Base-by-base conservation (phyloP, 2,113 vertebrate species). In the Trochalopteron elliotii region DNA sequence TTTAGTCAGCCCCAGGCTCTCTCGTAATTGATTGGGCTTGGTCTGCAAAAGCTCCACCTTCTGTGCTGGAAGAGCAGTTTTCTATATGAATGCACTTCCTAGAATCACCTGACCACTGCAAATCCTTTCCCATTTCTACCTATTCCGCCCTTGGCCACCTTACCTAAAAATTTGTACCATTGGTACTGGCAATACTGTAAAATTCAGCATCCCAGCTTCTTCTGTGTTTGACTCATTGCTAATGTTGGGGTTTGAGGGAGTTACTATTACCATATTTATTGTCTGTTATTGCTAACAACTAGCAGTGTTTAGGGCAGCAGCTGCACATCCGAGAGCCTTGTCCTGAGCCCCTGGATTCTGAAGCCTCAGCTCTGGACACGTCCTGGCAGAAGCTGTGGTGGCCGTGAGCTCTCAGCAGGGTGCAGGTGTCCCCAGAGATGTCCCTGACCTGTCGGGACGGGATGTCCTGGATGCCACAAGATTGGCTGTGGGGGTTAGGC, bases 321-420 rank as follows among this genome's bases (percentile, higher is more conserved):
- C 56, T 50, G 35, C 5, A 1, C 1, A 0, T 57, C 40, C 16
- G 69, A 21, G 9, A 42, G 35, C 75, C 57, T 44, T 1, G 0
- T 37, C 53, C 76, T 23, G 60, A 83, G 35, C 75, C 23, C 42
- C 52, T 20, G 63, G 31, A 31, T 0, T 0, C 12, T 40, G 76
- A 28, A 44, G 3, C 31, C 10, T n/a, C 61, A 45, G 47, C 71
- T 76, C 39, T 39, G 85, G 55, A 7, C 31, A 5, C 7, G 11
- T 40, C 50, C 56, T 47, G 61, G 86, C 21, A 76, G 61, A 21
- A 63, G 28, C 56, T 0, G 0, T 33, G 75, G 49, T 71, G 56
- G 28, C 79, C 9, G 1, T 40, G 53, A 45, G 35, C 30, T 55
- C 61, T 35, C 10, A 1, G 8, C 2, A 5, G 0, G 2, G 49